A percentile compares a stretch with the other conserved stretches of the same genome.
phyloP scores from a whole-genome alignment of 1,140 invertebrate species.

The Drosophila neocordata region DNA sequence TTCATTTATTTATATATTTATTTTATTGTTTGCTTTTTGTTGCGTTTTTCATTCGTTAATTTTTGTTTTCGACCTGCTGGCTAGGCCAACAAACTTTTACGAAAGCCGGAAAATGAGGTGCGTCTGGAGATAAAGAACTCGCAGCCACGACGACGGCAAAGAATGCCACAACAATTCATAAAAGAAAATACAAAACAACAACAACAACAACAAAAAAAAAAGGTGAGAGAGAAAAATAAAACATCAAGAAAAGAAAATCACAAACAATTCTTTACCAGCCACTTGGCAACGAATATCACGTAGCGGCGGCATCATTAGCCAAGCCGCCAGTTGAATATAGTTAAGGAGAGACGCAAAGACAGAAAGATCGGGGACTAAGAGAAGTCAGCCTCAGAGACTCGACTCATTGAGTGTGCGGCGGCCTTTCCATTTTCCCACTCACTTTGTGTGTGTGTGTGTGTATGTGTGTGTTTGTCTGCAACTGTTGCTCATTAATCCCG shows the following conservation, averaged over 20 bases:
- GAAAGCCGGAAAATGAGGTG: constrained; percentile 77
- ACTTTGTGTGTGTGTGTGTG: constrained; percentile 54
- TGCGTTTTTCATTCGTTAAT: constrained; percentile 13
- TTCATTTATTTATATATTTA: too few species aligned
- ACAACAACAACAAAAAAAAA: constrained; percentile 28
- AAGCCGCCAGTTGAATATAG: constrained; percentile 37
- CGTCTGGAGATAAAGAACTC: constrained; percentile 66
- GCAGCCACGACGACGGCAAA: constrained; percentile 49
- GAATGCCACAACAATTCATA: constrained; percentile 78
- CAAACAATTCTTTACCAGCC: constrained; percentile 66
- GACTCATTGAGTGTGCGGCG: constrained; percentile 51
- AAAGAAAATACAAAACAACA: constrained; percentile 35
- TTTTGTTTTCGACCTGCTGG: constrained; percentile 39
- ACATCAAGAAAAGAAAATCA: constrained; percentile 33
- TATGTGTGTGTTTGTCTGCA: constrained; percentile 45
- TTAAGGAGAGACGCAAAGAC: constrained; percentile 4
- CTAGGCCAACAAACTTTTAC: constrained; percentile 41
- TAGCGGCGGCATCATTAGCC: constrained; percentile 78
- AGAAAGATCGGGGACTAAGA: constrained; percentile 12
- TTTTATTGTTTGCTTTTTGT: constrained; percentile 3
- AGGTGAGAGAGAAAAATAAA: constrained; percentile 3
- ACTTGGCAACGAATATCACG: constrained; percentile 78
- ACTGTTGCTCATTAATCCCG: constrained; percentile 77
- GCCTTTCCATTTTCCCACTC: constrained; percentile 79
- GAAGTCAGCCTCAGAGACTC: constrained; percentile 20